Conservation (phyloP, 2,797 vertebrate species). For the Protosalanx chinensis region DNA sequence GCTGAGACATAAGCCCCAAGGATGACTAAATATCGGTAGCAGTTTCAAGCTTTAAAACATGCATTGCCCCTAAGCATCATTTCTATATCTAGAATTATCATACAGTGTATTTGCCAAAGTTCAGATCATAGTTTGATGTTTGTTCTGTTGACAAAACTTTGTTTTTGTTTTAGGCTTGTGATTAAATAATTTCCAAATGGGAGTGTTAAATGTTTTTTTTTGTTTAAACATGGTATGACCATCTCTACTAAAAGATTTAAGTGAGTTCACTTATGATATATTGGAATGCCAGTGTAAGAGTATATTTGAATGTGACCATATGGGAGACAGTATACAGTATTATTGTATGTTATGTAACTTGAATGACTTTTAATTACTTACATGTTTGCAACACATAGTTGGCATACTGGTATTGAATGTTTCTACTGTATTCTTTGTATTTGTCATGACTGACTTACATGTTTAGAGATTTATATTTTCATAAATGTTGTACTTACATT, state of each 20-base stretch:
- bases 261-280: constrained; percentile 70
- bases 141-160: constrained; percentile 44
- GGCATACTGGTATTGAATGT: constrained; percentile 94
- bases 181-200: constrained; percentile 73
- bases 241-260: constrained; percentile 70
- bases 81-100: constrained; percentile 48
- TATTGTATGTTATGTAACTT: constrained; percentile 93
- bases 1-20: constrained; percentile 64
- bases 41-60: constrained; percentile 71
- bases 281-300: constrained; percentile 80
- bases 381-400: constrained; percentile 95
- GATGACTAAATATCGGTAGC: constrained; percentile 67
- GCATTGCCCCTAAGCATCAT: constrained; percentile 51
- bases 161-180: constrained; percentile 65
- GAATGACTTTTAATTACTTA: constrained; percentile 98
- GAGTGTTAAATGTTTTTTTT: constrained; percentile 66
- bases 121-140: constrained; percentile 58
- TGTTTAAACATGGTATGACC: constrained; percentile 69
- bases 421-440: constrained; percentile 99
- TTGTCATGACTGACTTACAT: constrained; percentile 90
- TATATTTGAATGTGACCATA: constrained; percentile 90
- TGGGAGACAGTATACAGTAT: constrained; percentile 82
- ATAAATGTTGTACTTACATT: constrained; percentile 99
- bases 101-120: constrained; percentile 77
- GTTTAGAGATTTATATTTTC: constrained; percentile 99